These are phyloP conservation scores for Neelides sp. DNA, from an alignment of 1,140 invertebrate species.

Conservation along the genomic window DNA sequence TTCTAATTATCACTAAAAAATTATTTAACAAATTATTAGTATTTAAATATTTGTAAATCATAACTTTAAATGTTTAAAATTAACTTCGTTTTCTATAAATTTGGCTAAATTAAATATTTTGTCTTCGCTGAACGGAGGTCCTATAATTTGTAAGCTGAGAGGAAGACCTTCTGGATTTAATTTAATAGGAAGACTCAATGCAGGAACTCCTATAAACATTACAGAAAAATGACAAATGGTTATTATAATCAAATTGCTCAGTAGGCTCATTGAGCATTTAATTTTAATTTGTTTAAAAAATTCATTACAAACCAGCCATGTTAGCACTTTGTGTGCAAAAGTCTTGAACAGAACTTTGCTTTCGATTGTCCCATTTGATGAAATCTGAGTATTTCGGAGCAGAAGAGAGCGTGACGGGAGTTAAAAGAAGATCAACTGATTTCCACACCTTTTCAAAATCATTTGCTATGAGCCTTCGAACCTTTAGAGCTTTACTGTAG, in stretches of 20 bases:
- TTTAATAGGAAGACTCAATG: constrained; percentile 71
- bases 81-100: constrained; percentile 63
- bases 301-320: constrained; percentile 59
- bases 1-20: too few relatives aligned
- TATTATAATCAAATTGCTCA: constrained; percentile 6
- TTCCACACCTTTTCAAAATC: constrained; percentile 71
- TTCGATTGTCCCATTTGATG: constrained; percentile 60
- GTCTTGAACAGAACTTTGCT: constrained; percentile 79
- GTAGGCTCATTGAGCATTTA: constrained; percentile 1
- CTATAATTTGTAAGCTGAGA: constrained; percentile 85
- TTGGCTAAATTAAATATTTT: constrained; percentile 64
- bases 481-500: constrained; percentile 77
- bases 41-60: too few relatives aligned
- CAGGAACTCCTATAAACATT: constrained; percentile 59
- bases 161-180: constrained; percentile 59
- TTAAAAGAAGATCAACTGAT: constrained; percentile 68
- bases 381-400: constrained; percentile 73
- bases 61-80: constrained; percentile 41
- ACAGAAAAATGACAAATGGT: neutral
- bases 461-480: constrained; percentile 70
- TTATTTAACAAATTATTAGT: too few relatives aligned
- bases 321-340: constrained; percentile 90
- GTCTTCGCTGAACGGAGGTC: constrained; percentile 61
- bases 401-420: constrained; percentile 76
- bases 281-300: neutral